phyloP scores from a whole-genome alignment of 2,888 invertebrate genomes.

The Nymphalis urticae region DNA sequence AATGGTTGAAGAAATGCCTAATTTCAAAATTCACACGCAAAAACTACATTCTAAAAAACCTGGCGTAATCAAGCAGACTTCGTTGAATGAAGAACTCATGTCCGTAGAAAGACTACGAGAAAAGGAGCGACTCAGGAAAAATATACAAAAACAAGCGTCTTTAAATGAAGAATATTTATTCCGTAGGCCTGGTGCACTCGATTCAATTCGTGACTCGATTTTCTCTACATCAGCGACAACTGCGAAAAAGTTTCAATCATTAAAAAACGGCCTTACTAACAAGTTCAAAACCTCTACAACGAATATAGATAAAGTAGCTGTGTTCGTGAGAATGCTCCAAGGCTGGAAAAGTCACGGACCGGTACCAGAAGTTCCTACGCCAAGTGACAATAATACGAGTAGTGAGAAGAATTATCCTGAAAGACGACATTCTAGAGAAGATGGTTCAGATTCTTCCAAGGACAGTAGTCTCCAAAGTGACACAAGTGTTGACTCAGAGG shows the following conservation, averaged over 20 bases:
- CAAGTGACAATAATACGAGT: slow-evolving; percentile 70
- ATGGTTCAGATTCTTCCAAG: slow-evolving; percentile 93
- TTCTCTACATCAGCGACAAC: slow-evolving; percentile 86
- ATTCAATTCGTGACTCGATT: slow-evolving; percentile 87
- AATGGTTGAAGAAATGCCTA: slow-evolving; percentile 84
- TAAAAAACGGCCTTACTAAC: slow-evolving; percentile 91
- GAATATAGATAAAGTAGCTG: slow-evolving; percentile 91
- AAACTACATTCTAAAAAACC: slow-evolving; percentile 76
- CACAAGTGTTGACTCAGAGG: slow-evolving; percentile 96
- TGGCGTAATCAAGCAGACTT: slow-evolving; percentile 90
- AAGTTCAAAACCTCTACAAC: slow-evolving; percentile 92
- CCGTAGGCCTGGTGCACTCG: slow-evolving; percentile 83
- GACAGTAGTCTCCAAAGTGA: slow-evolving; percentile 96
- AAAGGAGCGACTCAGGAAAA: slow-evolving; percentile 89
- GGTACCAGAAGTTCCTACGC: slow-evolving; percentile 71
- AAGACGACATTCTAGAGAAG: slow-evolving; percentile 90
- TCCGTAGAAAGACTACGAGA: slow-evolving; percentile 91
- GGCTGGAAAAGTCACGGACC: slow-evolving; percentile 86
- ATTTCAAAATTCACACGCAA: slow-evolving; percentile 81
- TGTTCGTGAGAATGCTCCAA: slow-evolving; percentile 92
- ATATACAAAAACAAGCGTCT: slow-evolving; percentile 94
- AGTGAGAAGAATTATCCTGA: slow-evolving; percentile 79
- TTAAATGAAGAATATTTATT: slow-evolving; percentile 93
- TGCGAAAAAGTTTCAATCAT: slow-evolving; percentile 88
- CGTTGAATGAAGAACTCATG: slow-evolving; percentile 94